These are phyloP conservation scores for Alexandromys fortis DNA, from an alignment of 2,113 vertebrate genomes.

Conservation along the genomic window DNA sequence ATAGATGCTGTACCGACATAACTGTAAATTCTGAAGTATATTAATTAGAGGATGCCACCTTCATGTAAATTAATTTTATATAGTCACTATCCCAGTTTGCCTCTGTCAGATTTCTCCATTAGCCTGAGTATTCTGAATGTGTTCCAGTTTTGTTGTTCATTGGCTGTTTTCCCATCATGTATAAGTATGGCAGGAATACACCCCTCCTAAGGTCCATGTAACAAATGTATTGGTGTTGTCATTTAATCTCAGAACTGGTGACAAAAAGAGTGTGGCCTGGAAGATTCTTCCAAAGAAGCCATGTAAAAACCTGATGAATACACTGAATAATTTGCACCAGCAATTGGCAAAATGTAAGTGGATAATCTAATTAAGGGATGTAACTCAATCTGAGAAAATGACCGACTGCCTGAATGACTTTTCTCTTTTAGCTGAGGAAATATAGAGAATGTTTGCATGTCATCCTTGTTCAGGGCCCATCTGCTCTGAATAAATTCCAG, in stretches of 20 bases:
- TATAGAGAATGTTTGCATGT: not conserved
- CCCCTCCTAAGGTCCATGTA: not conserved
- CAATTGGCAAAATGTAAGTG: constrained; percentile 95
- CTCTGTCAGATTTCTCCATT: constrained; percentile 17
- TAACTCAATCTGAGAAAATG: constrained; percentile 52
- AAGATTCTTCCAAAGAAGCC: constrained; percentile 98
- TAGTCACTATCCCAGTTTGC: constrained; percentile 4
- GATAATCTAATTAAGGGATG: constrained; percentile 58
- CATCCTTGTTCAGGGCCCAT: not conserved
- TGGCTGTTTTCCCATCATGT: constrained; percentile 19
- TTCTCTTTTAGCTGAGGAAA: not conserved
- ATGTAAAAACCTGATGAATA: constrained; percentile 97
- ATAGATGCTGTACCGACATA: not conserved
- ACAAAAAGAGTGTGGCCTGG: constrained; percentile 95
- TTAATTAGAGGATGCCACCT: not conserved
- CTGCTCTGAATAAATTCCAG: not conserved
- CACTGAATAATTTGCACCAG: constrained; percentile 93
- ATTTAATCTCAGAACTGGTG: constrained; percentile 91
- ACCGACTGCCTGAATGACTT: not conserved
- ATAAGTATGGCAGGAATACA: not conserved
- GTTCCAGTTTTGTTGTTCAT: not conserved
- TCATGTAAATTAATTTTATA: constrained; percentile 48
- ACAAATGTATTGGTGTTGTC: constrained; percentile 74
- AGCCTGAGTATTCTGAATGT: constrained; percentile 19
- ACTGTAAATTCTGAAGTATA: constrained; percentile 29